Evolutionary conservation across 2,113 vertebrate genomes (phyloP).

Genomic region (Scalopus aquaticus): DNA sequence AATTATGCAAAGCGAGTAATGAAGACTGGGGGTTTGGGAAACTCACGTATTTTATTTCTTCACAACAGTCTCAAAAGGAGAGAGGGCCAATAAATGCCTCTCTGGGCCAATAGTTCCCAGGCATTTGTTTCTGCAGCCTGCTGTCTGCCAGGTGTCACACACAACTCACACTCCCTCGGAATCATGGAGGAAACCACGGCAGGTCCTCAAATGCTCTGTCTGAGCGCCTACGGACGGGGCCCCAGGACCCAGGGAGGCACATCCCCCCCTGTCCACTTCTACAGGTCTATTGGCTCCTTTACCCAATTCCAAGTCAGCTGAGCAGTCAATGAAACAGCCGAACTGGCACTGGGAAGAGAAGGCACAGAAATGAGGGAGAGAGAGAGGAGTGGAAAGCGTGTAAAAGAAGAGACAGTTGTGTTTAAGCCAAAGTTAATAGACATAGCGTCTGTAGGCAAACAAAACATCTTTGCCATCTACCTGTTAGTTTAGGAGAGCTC

Average conservation of each 20-base stretch:
- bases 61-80: not conserved
- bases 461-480: slow-evolving; percentile 32
- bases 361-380: not conserved
- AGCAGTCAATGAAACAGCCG: not conserved
- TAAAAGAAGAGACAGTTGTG: not conserved
- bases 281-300: not conserved
- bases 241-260: not conserved
- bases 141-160: not conserved
- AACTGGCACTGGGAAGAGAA: not conserved
- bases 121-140: not conserved
- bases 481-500: not conserved
- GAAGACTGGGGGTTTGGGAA: not conserved
- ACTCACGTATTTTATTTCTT: slow-evolving; percentile 25
- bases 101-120: not conserved
- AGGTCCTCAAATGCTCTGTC: not conserved
- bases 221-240: not conserved
- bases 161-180: not conserved
- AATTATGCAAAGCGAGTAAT: slow-evolving; percentile 64
- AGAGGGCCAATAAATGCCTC: not conserved
- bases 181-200: not conserved
- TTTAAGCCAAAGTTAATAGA: not conserved
- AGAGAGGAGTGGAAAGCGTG: not conserved
- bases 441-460: not conserved
- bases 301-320: not conserved
- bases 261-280: not conserved